phyloP scores from a whole-genome alignment of 2,113 vertebrate species.

The Cinclus cinclus region DNA sequence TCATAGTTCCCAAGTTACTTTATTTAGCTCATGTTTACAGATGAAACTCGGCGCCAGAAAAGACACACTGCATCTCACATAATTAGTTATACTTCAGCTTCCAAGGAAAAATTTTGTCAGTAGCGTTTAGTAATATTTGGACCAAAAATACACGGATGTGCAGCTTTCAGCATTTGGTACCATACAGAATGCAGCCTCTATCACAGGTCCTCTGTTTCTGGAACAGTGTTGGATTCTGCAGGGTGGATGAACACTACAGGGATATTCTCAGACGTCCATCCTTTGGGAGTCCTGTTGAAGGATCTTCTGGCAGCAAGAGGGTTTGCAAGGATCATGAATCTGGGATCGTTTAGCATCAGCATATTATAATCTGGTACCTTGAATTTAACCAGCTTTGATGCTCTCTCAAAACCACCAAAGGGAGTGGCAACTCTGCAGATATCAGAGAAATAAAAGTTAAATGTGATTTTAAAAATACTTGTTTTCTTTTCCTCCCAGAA shows the following conservation, averaged over 20 bases:
- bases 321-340: conserved; percentile 78
- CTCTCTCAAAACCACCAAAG: conserved; percentile 90
- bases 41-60: conserved; percentile 24
- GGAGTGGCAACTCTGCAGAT: conserved; percentile 89
- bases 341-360: conserved; percentile 76
- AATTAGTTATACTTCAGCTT: conserved; percentile 23
- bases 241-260: conserved; percentile 73
- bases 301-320: conserved; percentile 79
- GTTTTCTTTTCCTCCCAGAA: background rate
- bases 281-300: conserved; percentile 92
- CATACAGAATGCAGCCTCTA: background rate
- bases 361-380: conserved; percentile 79
- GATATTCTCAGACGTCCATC: conserved; percentile 81
- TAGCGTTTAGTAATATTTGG: conserved; percentile 30
- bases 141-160: background rate
- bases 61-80: conserved; percentile 6
- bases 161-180: background rate
- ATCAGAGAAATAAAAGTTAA: conserved; percentile 49
- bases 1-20: conserved; percentile 45
- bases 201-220: conserved; percentile 96
- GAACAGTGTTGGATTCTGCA: conserved; percentile 68
- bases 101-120: background rate
- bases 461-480: background rate
- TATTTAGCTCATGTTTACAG: conserved; percentile 61
- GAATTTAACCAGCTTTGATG: conserved; percentile 81